phyloP scores from a whole-genome alignment of 1,140 invertebrate genomes.

The Drosophila parvula region DNA sequence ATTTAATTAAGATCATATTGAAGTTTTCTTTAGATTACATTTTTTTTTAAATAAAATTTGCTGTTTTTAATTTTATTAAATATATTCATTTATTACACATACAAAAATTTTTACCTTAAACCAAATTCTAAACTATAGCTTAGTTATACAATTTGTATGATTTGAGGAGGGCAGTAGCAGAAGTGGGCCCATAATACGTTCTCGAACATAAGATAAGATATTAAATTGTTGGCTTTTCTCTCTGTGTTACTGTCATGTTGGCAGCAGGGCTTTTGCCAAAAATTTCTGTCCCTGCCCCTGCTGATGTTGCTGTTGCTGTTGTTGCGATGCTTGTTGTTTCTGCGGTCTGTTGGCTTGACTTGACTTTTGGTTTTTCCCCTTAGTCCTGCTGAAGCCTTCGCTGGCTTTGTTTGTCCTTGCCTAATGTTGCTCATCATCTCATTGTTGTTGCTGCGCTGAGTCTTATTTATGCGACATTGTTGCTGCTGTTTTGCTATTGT shows the following conservation, averaged over 20 bases:
- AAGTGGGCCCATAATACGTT: no score
- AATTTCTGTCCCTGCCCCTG: conserved; percentile 40
- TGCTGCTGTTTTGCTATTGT: conserved; percentile 43
- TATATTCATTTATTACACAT: no score
- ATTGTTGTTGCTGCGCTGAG: conserved; percentile 70
- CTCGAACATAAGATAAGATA: no score
- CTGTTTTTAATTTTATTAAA: no score
- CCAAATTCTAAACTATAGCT: no score
- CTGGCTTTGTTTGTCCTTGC: conserved; percentile 78
- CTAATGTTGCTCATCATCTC: conserved; percentile 80
- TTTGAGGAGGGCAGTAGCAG: no score
- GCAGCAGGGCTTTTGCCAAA: conserved; percentile 64
- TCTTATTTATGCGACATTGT: conserved; percentile 77
- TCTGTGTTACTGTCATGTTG: conserved; percentile 48
- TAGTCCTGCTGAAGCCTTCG: conserved; percentile 71
- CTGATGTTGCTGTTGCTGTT: conserved; percentile 19
- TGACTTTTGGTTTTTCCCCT: conserved; percentile 77
- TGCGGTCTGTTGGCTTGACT: conserved; percentile 78
- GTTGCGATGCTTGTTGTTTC: conserved; percentile 39
- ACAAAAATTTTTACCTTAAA: no score
- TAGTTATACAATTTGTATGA: no score
- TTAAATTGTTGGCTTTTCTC: neutral
- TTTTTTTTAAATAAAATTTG: neutral
- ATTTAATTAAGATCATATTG: neutral
- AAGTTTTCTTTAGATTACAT: no score